Percentiles rank a stretch among this genome's conserved stretches.
Evolutionary conservation across 1,140 invertebrate species (phyloP).

Genomic region (Eupeodes corollae): DNA sequence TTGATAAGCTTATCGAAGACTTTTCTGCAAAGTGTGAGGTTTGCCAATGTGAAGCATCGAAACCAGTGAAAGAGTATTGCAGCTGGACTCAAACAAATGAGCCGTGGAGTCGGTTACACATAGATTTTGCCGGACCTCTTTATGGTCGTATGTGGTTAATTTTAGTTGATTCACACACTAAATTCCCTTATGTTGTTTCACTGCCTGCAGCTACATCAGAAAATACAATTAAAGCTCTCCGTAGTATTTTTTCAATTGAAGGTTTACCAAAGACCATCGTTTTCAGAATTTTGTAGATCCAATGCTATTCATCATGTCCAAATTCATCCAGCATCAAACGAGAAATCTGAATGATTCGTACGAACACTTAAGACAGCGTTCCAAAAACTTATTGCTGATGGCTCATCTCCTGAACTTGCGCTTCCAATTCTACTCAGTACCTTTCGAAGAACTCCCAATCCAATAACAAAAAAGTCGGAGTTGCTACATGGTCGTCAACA

Average conservation of each 20-base stretch:
- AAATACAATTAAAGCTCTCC: slow-evolving; percentile 7
- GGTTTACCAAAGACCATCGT: slow-evolving; percentile 19
- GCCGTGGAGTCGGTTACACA: slow-evolving; percentile 5
- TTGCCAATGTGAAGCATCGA: not conserved
- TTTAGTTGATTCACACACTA: slow-evolving; percentile 9
- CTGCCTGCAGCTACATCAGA: slow-evolving; percentile 7
- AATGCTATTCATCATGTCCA: too few relatives aligned
- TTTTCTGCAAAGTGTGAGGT: too few relatives aligned
- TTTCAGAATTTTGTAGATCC: too few relatives aligned
- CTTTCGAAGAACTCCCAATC: too few relatives aligned
- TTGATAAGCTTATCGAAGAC: too few relatives aligned
- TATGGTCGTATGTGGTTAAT: slow-evolving; percentile 8
- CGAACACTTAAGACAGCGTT: slow-evolving; percentile 7
- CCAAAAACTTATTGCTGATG: too few relatives aligned
- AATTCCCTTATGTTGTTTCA: slow-evolving; percentile 9
- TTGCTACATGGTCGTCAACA: too few relatives aligned
- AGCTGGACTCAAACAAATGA: slow-evolving; percentile 4
- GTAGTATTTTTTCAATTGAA: slow-evolving; percentile 14
- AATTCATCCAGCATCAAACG: slow-evolving; percentile 25
- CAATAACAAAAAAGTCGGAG: too few relatives aligned
- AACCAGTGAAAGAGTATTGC: slow-evolving; percentile 2
- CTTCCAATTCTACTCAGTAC: too few relatives aligned
- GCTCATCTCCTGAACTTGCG: too few relatives aligned
- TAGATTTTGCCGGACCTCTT: slow-evolving; percentile 6
- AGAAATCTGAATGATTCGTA: slow-evolving; percentile 20